A percentile compares a stretch with the other conserved stretches of the same genome.
These are phyloP conservation scores for Caranx ignobilis DNA, from an alignment of 2,113 vertebrate genomes.

Conservation along the genomic window DNA sequence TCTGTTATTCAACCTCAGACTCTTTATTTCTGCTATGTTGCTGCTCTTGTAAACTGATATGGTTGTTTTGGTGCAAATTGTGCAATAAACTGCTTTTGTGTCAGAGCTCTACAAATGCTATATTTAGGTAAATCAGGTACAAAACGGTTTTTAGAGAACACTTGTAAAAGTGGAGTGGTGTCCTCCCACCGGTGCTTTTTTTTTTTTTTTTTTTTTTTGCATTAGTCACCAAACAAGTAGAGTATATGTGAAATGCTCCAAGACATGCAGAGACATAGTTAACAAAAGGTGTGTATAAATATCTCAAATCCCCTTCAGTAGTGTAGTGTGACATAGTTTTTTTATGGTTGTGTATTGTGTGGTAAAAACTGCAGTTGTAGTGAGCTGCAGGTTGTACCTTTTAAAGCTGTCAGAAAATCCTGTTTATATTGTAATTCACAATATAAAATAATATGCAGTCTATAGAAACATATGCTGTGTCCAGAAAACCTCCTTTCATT, in stretches of 20 bases:
- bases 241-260: conserved; percentile 7
- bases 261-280: background rate
- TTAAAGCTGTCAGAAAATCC: background rate
- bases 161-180: conserved; percentile 44
- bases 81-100: conserved; percentile 62
- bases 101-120: conserved; percentile 48
- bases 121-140: conserved; percentile 58
- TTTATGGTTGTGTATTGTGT: too few species aligned
- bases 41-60: conserved; percentile 13
- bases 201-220: background rate
- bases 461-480: background rate
- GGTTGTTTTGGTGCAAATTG: conserved; percentile 30
- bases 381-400: background rate
- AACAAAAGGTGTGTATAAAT: background rate
- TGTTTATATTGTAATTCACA: background rate
- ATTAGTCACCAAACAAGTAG: conserved; percentile 40
- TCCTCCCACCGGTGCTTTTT: background rate
- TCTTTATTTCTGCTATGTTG: conserved; percentile 1
- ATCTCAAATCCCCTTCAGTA: conserved; percentile 3
- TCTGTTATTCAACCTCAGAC: background rate
- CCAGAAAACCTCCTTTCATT: too few species aligned
- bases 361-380: background rate
- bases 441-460: background rate
- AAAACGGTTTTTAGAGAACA: conserved; percentile 33
- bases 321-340: too few species aligned